phyloP scores from a whole-genome alignment of 2,113 vertebrate species.

The Gulo gulo region DNA sequence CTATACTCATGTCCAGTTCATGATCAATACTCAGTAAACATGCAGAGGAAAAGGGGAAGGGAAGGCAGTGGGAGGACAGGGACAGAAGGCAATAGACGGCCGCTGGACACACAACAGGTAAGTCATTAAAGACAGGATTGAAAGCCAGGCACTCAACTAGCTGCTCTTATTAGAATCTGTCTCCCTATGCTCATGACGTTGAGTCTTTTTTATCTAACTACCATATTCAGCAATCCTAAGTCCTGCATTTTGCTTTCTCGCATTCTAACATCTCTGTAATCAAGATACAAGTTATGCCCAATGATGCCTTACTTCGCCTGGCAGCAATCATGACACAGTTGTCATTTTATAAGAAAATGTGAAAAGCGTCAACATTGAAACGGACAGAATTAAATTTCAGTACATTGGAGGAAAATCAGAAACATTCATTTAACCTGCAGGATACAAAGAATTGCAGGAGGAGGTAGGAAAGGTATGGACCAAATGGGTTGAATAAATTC shows the following conservation, averaged over 20 bases:
- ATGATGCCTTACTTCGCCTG: background rate
- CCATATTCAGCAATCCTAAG: background rate
- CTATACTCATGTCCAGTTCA: background rate
- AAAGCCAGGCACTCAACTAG: background rate
- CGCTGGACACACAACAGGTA: background rate
- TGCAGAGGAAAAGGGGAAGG: background rate
- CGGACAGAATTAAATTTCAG: slow-evolving; percentile 36
- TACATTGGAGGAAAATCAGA: background rate
- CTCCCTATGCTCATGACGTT: background rate
- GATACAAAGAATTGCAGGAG: background rate
- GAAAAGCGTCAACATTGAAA: background rate
- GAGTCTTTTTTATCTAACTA: background rate
- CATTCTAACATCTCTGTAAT: slow-evolving; percentile 30
- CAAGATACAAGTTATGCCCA: background rate
- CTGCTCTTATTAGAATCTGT: background rate
- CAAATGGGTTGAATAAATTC: background rate
- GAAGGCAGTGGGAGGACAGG: background rate
- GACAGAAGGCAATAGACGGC: no score
- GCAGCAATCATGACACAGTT: background rate
- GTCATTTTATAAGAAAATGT: slow-evolving; percentile 1
- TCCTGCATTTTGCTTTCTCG: background rate
- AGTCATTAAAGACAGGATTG: background rate
- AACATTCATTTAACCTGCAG: background rate
- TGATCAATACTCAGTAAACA: background rate
- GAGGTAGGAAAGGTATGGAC: background rate